A percentile compares a stretch with the other conserved stretches of the same genome.
phyloP scores from a whole-genome alignment of 2,797 vertebrate species.

The Muraenolepis orangiensis region DNA sequence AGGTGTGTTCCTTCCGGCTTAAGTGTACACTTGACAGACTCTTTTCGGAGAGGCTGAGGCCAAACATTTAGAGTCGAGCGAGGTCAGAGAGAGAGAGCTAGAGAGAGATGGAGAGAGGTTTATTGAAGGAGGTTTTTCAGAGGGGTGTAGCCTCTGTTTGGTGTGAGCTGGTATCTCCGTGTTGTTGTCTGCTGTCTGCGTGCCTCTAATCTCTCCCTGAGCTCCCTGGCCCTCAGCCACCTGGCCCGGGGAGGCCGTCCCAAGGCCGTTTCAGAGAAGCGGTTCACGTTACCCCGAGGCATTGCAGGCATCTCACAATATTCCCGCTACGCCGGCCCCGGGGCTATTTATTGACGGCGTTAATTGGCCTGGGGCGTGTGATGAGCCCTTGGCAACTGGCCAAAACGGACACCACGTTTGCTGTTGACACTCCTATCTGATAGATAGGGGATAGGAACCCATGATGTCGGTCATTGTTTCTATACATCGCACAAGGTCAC shows the following conservation, averaged over 20 bases:
- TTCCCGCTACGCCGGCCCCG: slow-evolving; percentile 25
- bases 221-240: slow-evolving; percentile 22
- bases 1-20: neutral
- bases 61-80: too few relatives aligned
- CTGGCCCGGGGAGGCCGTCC: slow-evolving; percentile 18
- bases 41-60: too few relatives aligned
- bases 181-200: slow-evolving; percentile 14
- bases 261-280: slow-evolving; percentile 42
- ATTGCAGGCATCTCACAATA: slow-evolving; percentile 37
- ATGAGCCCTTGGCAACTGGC: slow-evolving; percentile 27
- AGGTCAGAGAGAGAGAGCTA: neutral
- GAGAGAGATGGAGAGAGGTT: neutral
- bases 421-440: slow-evolving; percentile 19
- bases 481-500: neutral
- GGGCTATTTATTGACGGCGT: slow-evolving; percentile 52
- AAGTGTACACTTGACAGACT: too few relatives aligned
- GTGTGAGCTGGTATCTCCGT: slow-evolving; percentile 20
- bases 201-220: slow-evolving; percentile 19
- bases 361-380: slow-evolving; percentile 33
- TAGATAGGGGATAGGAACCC: neutral
- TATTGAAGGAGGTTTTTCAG: neutral
- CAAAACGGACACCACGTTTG: slow-evolving; percentile 24
- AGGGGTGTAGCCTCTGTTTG: slow-evolving; percentile 27
- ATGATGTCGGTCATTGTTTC: neutral
- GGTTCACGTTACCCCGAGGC: slow-evolving; percentile 46